Conservation (phyloP, 2,113 vertebrate species). For the Heterochromis multidens region DNA sequence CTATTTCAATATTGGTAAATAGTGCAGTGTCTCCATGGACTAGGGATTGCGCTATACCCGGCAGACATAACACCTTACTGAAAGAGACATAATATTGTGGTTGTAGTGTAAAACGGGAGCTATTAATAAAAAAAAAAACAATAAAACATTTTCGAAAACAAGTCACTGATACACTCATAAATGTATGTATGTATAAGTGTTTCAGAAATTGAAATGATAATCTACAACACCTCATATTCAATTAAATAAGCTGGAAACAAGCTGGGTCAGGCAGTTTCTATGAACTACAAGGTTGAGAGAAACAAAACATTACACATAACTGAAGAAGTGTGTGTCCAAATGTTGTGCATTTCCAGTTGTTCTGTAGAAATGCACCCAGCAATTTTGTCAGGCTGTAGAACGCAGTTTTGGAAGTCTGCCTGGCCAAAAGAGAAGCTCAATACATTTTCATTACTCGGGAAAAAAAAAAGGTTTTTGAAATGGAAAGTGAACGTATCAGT, state of each 20-base stretch:
- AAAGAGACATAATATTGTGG: slow-evolving; percentile 33
- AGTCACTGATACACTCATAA: not conserved
- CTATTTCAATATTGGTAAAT: slow-evolving; percentile 72
- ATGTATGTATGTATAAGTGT: not conserved
- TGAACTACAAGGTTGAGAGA: not conserved
- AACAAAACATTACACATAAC: not conserved
- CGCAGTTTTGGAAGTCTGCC: slow-evolving; percentile 5
- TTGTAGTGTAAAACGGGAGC: slow-evolving; percentile 2
- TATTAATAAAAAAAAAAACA: not conserved
- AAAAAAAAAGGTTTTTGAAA: not conserved
- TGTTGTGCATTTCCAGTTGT: not conserved
- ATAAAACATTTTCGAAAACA: not conserved
- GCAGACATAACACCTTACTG: slow-evolving; percentile 55
- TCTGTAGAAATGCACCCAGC: slow-evolving; percentile 1
- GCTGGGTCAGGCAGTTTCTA: not conserved
- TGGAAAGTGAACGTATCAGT: slow-evolving; percentile 18
- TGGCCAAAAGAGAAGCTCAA: slow-evolving; percentile 20
- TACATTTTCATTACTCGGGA: slow-evolving; percentile 10
- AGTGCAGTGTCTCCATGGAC: slow-evolving; percentile 39
- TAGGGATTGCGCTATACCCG: slow-evolving; percentile 1
- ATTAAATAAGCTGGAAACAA: not conserved
- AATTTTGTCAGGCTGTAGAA: slow-evolving; percentile 29
- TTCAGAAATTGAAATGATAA: not conserved
- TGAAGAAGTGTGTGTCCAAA: not conserved
- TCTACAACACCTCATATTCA: not conserved